Base-by-base conservation (phyloP, 53 echinoderm and acorn worm genomes). In the Arbacia lixula region DNA sequence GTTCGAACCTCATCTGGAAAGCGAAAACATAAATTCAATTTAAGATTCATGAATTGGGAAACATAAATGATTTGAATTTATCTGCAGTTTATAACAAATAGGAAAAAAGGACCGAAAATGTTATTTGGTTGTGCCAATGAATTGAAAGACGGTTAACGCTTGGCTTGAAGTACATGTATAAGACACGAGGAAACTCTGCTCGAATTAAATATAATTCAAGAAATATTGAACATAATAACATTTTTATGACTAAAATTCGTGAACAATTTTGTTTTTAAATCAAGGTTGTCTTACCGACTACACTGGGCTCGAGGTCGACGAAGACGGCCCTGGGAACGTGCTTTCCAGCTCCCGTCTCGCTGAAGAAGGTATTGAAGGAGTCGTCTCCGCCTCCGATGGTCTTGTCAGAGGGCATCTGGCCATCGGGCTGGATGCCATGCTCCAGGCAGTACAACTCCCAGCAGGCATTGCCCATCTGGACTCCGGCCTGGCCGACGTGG, bases 381-480 rank as follows among this genome's bases (percentile, higher is more conserved):
- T 74, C 74, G 17, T 74, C 74, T 34, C 74, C 74, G 34, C 74
- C 74, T 53, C 74, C 74, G 74, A 74, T 53, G 53, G 74, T 74
- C 74, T 74, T 74, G 54, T 74, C 74, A 20, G 74, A 74, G 19
- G 93, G 93, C 93, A 93, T 93, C 93, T 93, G 93, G 56, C 93
- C 90, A 88, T 90, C 93, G 50, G 93, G 90, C 87, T 93, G 92
- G 90, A 92, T 92, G 88, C 89, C 92, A 67, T 92, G 92, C 86
- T 92, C 92, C 39, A 92, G 86, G 75, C 92, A 92, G 89, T 92
- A 92, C 86, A 92, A 72, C 89, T 92, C 92, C 92, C 92, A 92
- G 89, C 92, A 92, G 65, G 93, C 93, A 85, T 93, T 91, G 86
- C 92, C 92, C 68, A 94, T 94, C 89, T 94, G 94, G 86, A 94